Conservation (phyloP, 2,797 vertebrate genomes). For the Garrulus glandarius region DNA sequence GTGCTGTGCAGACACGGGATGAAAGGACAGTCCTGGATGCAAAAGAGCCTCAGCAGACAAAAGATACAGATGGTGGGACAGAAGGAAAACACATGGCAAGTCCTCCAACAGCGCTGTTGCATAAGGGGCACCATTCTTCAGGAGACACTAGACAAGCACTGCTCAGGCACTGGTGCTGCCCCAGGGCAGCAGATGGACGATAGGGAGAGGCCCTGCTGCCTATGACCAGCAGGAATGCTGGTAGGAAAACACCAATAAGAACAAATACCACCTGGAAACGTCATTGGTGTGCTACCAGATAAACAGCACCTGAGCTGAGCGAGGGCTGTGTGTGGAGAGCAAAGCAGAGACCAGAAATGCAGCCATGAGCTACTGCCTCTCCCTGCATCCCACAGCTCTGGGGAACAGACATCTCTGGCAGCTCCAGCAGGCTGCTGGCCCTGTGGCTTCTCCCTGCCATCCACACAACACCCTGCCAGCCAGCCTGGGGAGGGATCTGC, state of each 20-base stretch:
- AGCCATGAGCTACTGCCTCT: neutral
- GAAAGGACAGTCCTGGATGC: neutral
- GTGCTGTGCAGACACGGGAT: fast-evolving
- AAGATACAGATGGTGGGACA: neutral
- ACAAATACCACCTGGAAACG: neutral
- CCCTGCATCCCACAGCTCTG: fast-evolving
- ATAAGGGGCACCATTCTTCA: neutral
- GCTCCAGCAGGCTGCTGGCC: neutral
- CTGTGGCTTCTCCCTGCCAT: neutral
- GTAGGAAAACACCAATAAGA: neutral
- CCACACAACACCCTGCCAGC: neutral
- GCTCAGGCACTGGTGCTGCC: neutral
- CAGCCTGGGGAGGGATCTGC: neutral
- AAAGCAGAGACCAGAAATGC: neutral
- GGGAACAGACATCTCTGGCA: neutral
- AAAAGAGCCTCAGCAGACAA: neutral
- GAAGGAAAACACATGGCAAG: neutral
- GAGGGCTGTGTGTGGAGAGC: neutral
- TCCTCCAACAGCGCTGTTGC: neutral
- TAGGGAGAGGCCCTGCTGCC: neutral
- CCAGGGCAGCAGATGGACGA: neutral
- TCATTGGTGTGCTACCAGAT: neutral
- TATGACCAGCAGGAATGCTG: neutral
- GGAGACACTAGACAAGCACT: neutral
- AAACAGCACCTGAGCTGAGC: neutral